Evolutionary conservation across 2,113 vertebrate species (phyloP).

Genomic region (Xyliphius kryptos): DNA sequence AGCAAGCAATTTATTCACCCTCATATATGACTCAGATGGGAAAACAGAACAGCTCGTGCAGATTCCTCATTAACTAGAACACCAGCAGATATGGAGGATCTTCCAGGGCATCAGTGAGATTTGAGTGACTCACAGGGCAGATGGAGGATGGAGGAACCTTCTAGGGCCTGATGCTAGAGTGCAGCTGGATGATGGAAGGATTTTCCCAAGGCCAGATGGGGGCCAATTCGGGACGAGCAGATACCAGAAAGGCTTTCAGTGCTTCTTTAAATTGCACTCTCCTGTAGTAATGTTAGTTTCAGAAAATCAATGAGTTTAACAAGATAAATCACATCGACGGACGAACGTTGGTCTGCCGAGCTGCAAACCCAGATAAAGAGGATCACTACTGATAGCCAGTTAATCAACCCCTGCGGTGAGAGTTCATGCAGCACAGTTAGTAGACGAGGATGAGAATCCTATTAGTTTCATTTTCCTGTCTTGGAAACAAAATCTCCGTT

Average conservation of each 20-base stretch:
- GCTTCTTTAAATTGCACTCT: background rate
- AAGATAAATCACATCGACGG: background rate
- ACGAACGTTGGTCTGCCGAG: conserved; percentile 5
- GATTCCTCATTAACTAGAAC: conserved; percentile 13
- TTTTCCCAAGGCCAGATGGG: background rate
- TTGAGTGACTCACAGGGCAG: background rate
- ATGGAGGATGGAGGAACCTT: background rate
- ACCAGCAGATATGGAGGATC: no score
- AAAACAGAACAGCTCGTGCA: conserved; percentile 12
- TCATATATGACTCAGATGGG: no score
- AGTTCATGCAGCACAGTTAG: conserved; percentile 1
- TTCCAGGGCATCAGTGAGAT: no score
- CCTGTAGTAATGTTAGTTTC: conserved; percentile 10
- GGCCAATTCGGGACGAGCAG: no score
- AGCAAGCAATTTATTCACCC: no score
- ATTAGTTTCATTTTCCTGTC: conserved; percentile 18
- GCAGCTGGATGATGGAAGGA: no score
- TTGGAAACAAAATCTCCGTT: conserved; percentile 12
- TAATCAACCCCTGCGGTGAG: background rate
- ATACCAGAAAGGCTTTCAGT: background rate
- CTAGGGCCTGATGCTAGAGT: no score
- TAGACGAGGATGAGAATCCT: conserved; percentile 3
- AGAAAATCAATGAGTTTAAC: background rate
- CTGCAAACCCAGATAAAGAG: conserved; percentile 6
- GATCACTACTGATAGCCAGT: background rate